Percentiles rank a stretch among this genome's conserved stretches.
phyloP scores from a whole-genome alignment of 2,113 vertebrate species.

The Microtus montanus region DNA sequence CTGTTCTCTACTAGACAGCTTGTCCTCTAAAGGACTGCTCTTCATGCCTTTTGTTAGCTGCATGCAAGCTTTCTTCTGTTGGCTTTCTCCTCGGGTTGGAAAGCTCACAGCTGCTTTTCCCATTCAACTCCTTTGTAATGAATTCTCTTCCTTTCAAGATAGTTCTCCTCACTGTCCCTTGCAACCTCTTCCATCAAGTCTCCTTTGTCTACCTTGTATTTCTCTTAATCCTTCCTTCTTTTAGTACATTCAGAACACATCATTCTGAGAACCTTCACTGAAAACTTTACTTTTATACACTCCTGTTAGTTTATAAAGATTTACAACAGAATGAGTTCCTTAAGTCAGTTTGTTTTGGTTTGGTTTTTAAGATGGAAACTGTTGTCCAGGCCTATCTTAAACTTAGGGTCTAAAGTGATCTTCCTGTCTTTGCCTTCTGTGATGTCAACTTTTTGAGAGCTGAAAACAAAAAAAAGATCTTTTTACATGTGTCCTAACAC shows the following conservation, averaged over 20 bases:
- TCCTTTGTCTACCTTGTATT: not conserved
- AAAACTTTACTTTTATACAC: slow-evolving; percentile 23
- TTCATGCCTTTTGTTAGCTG: not conserved
- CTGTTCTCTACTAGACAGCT: not conserved
- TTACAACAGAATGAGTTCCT: not conserved
- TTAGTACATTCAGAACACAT: not conserved
- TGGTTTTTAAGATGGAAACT: not conserved
- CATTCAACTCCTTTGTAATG: not conserved
- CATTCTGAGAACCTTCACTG: slow-evolving; percentile 20
- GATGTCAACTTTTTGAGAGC: not conserved
- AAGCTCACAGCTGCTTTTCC: not conserved
- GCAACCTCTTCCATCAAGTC: not conserved
- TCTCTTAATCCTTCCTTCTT: not conserved
- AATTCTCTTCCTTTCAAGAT: not conserved
- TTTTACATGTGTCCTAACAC: not conserved
- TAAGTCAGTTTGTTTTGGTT: not conserved
- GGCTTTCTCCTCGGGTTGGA: not conserved
- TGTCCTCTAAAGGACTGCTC: not conserved
- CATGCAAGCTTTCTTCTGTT: not conserved
- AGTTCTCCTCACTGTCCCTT: not conserved
- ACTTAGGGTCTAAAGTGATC: not conserved
- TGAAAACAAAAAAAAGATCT: not conserved
- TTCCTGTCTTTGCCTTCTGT: not conserved
- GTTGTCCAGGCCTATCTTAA: not conserved
- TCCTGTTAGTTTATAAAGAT: not conserved